Percentiles rank a stretch among this genome's conserved stretches.
Conservation (phyloP, 2,113 vertebrate genomes). For the Pongo abelii region DNA sequence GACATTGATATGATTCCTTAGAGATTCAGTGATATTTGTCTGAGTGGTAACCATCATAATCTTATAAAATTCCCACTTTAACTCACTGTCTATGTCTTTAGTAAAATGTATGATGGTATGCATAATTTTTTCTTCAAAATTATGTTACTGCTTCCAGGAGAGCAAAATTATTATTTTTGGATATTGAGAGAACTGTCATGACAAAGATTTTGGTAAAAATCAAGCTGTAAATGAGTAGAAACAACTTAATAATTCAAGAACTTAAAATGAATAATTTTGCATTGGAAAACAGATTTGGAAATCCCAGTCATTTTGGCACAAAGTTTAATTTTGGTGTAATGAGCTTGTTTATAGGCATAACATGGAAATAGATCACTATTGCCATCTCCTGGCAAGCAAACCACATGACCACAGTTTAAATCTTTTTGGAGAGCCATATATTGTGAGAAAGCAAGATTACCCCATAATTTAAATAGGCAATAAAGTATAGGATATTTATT, state of each 20-base stretch:
- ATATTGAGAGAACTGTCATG: conserved; percentile 64
- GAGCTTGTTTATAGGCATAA: conserved; percentile 3
- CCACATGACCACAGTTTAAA: conserved; percentile 72
- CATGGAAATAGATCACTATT: conserved; percentile 84
- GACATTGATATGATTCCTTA: background rate
- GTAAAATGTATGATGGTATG: conserved; percentile 18
- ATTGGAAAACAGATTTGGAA: conserved; percentile 68
- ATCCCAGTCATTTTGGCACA: conserved; percentile 48
- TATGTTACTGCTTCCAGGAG: conserved; percentile 67
- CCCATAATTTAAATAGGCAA: conserved; percentile 73
- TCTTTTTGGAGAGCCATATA: conserved; percentile 75
- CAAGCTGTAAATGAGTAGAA: conserved; percentile 66
- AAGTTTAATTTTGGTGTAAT: conserved; percentile 45
- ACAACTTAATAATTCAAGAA: conserved; percentile 76
- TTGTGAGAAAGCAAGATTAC: conserved; percentile 73
- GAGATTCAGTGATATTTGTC: background rate
- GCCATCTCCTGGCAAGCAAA: conserved; percentile 86
- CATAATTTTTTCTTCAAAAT: conserved; percentile 1
- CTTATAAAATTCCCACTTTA: conserved; percentile 31
- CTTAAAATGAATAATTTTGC: conserved; percentile 65
- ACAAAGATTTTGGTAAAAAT: conserved; percentile 78
- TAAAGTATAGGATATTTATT: conserved; percentile 83
- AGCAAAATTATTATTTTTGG: conserved; percentile 66
- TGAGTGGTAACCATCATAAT: background rate
- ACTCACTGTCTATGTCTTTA: background rate